These are phyloP conservation scores for Dicentrarchus labrax DNA, from an alignment of 2,113 vertebrate species.

Conservation along the genomic window DNA sequence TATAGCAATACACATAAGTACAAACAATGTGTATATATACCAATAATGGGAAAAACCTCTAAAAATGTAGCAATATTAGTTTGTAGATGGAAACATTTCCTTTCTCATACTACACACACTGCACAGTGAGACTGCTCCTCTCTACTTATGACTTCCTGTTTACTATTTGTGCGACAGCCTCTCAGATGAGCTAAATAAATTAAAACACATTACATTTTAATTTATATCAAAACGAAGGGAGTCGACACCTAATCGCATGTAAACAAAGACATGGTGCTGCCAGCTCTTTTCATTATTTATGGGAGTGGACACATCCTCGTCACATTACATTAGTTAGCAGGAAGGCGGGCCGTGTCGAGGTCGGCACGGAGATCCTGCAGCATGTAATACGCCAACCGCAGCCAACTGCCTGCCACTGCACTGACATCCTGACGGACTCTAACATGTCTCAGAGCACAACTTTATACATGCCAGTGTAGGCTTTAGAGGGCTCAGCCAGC, in stretches of 20 bases:
- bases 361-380: constrained; percentile 59
- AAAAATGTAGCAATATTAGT: background rate
- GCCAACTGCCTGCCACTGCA: constrained; percentile 21
- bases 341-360: constrained; percentile 40
- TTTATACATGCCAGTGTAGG: background rate
- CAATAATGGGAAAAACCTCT: background rate
- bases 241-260: constrained; percentile 73
- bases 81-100: background rate
- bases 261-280: constrained; percentile 73
- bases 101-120: background rate
- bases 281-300: constrained; percentile 77
- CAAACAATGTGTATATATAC: background rate
- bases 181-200: constrained; percentile 58
- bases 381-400: constrained; percentile 50
- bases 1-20: background rate
- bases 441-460: background rate
- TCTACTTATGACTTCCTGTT: constrained; percentile 37
- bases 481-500: background rate
- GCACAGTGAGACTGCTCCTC: constrained; percentile 1
- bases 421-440: constrained; percentile 6
- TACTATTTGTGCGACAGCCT: constrained; percentile 52
- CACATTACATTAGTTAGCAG: constrained; percentile 74
- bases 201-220: constrained; percentile 75
- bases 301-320: constrained; percentile 76
- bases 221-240: constrained; percentile 74